Percentiles rank a stretch among this genome's conserved stretches.
These are phyloP conservation scores for Peucedramus taeniatus DNA, from an alignment of 2,113 vertebrate genomes.

Conservation along the genomic window DNA sequence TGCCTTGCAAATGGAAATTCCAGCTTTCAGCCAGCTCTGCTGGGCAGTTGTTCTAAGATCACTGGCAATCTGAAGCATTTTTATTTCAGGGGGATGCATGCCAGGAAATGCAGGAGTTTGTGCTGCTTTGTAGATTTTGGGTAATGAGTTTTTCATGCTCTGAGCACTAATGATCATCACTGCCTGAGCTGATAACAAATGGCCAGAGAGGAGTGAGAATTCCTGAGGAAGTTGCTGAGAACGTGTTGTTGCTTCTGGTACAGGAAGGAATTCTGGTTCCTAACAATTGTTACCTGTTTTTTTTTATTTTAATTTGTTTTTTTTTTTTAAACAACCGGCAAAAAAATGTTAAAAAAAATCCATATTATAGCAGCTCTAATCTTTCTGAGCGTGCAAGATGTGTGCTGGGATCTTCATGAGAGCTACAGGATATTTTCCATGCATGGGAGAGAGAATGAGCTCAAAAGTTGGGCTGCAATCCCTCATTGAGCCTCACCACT, in stretches of 20 bases:
- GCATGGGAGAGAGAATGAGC: neutral
- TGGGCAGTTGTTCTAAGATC: neutral
- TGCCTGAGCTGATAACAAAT: slow-evolving; percentile 55
- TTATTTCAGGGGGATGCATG: neutral
- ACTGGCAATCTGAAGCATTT: neutral
- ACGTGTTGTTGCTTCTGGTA: slow-evolving; percentile 54
- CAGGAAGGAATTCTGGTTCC: slow-evolving; percentile 40
- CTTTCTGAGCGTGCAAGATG: neutral
- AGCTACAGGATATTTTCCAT: neutral
- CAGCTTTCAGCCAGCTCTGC: neutral
- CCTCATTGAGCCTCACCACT: fast-evolving
- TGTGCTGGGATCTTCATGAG: neutral
- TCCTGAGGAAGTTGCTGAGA: slow-evolving; percentile 62
- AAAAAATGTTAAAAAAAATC: neutral
- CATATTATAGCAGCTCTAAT: neutral
- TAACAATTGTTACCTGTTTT: slow-evolving; percentile 17
- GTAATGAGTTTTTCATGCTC: slow-evolving; percentile 46
- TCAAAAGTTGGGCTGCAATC: neutral
- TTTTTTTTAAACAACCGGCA: neutral
- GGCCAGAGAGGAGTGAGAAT: slow-evolving; percentile 54
- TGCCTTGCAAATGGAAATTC: neutral
- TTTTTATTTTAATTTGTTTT: neutral
- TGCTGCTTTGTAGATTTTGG: neutral
- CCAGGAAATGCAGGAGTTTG: slow-evolving; percentile 2
- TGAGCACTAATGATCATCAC: neutral